Percentiles rank a stretch among this genome's conserved stretches.
Conservation (phyloP, 1,140 invertebrate species). For the Drosophila funebris region DNA sequence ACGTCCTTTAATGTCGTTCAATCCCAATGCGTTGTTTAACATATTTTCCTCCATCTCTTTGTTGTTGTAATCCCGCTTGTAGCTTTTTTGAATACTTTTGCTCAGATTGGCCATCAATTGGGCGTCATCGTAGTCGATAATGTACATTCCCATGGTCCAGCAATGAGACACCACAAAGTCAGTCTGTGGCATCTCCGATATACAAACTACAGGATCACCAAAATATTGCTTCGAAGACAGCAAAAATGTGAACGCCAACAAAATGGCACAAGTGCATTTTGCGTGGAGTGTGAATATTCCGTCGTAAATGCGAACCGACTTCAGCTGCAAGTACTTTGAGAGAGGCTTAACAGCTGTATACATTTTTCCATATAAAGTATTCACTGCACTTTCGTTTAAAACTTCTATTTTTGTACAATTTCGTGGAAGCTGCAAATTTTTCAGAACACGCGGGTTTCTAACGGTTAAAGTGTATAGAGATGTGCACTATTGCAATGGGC, state of each 20-base stretch:
- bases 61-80: background rate
- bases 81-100: background rate
- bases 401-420: background rate
- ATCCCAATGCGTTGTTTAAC: slow-evolving; percentile 33
- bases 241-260: slow-evolving; percentile 87
- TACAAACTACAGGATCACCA: slow-evolving; percentile 88
- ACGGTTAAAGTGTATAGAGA: slow-evolving; percentile 42
- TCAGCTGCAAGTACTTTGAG: slow-evolving; percentile 85
- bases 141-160: slow-evolving; percentile 91
- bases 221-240: slow-evolving; percentile 90
- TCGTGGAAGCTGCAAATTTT: background rate
- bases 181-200: slow-evolving; percentile 84
- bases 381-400: background rate
- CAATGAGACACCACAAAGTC: slow-evolving; percentile 89
- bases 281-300: slow-evolving; percentile 88
- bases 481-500: background rate
- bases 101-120: slow-evolving; percentile 71
- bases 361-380: slow-evolving; percentile 45
- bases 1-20: background rate
- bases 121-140: slow-evolving; percentile 84
- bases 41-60: slow-evolving; percentile 24
- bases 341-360: slow-evolving; percentile 71
- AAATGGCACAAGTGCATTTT: slow-evolving; percentile 87
- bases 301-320: slow-evolving; percentile 87
- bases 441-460: slow-evolving; percentile 61